A percentile compares a stretch with the other conserved stretches of the same genome.
Conservation (phyloP, 2,113 vertebrate genomes). For the Rhinichthys klamathensis region DNA sequence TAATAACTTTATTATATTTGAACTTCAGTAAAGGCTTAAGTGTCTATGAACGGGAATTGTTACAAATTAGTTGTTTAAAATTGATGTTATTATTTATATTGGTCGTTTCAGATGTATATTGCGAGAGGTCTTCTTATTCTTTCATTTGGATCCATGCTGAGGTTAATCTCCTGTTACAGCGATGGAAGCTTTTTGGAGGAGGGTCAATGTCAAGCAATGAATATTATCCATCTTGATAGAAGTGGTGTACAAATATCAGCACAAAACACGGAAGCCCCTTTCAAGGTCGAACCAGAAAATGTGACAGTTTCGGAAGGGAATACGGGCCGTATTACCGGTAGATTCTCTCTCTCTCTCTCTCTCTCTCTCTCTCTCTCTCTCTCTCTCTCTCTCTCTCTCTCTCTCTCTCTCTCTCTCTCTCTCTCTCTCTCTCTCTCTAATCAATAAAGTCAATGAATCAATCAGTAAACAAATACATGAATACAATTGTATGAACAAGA, state of each 20-base stretch:
- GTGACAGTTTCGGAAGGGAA: rapidly evolving
- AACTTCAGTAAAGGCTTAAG: not conserved
- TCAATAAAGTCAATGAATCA: too few species aligned
- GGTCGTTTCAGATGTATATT: slow-evolving; percentile 28
- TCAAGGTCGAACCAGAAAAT: not conserved
- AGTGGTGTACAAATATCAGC: rapidly evolving
- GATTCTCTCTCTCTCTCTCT: too few species aligned
- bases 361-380: too few species aligned
- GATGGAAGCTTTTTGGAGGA: not conserved
- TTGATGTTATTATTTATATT: not conserved
- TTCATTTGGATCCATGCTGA: slow-evolving; percentile 19
- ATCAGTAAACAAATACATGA: too few species aligned
- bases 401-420: too few species aligned
- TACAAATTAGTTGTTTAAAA: not conserved
- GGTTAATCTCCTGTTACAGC: slow-evolving; percentile 25
- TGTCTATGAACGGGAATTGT: not conserved
- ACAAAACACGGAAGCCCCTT: not conserved
- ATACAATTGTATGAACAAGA: too few species aligned
- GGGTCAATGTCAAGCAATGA: slow-evolving; percentile 19
- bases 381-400: too few species aligned
- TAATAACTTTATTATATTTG: not conserved
- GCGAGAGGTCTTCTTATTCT: not conserved
- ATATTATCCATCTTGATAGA: not conserved
- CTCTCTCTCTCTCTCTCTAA: too few species aligned
- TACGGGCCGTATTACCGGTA: rapidly evolving